Base-by-base conservation (phyloP, 2,797 vertebrate genomes). In the Alectoris magna region DNA sequence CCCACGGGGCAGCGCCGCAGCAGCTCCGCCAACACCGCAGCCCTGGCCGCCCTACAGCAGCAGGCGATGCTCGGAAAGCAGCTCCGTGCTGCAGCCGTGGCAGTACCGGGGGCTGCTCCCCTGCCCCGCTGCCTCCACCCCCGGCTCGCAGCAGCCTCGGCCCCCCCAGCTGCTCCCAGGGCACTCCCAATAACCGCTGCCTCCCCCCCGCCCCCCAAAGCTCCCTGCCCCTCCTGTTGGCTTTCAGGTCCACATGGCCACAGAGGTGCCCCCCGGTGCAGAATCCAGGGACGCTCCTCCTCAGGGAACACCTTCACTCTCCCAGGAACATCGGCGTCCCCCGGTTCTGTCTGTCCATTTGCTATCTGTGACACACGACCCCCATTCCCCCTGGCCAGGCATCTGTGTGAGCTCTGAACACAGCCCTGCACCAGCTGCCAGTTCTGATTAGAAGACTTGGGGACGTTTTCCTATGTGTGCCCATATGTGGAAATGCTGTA, bases 161-260 rank as follows among this genome's bases (percentile, higher is more conserved):
- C 16, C 39, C 26, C 21, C 9, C 66, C 24, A 24, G 48, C 48
- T 24, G 48, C 48, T 12, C 48, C 23, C 34, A 36, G 23, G n/a
- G 12, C 24, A 27, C 3, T 6, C 23, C 48, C 2, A 0, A 11
- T 13, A 21, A 17, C 21, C 2, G 0, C 0, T 39, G 39, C 39
- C 39, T 10, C 13, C 39, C 39, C 39, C 39, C 39, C 39, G 39
- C 11, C 39, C 39, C 39, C 39, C 49, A 26, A 27, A 27, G 49
- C 49, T 51, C 49, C 14, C 27, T 9, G 7, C 6, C 55, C 58
- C 38, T 29, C 17, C n/a, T 70, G 19, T 1, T 3, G 29, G 46
- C 36, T 18, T 67, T 39, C 60, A 63, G 41, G 16, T 63, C 27
- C 27, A 8, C 15, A 24, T 29, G 58, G 34, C 48, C 27, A 19